Conservation (phyloP, 1,140 invertebrate genomes). For the Drosophila athabasca region DNA sequence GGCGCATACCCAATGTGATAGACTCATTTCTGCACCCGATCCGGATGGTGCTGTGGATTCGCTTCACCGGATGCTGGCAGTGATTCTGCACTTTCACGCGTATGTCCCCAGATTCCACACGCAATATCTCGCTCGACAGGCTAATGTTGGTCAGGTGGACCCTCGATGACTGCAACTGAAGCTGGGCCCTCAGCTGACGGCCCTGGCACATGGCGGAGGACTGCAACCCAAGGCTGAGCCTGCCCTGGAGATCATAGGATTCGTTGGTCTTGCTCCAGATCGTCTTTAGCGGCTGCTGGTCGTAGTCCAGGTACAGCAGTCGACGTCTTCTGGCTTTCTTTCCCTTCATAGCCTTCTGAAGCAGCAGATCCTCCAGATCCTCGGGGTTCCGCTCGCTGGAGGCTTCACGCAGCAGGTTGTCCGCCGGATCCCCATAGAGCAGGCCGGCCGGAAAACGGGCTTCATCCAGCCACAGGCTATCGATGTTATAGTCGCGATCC, state of each 20-base stretch:
- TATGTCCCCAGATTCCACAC: not conserved
- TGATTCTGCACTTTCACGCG: constrained; percentile 58
- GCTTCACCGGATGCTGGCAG: constrained; percentile 35
- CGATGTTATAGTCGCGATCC: constrained; percentile 68
- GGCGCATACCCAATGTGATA: constrained; percentile 54
- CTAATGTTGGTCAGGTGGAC: constrained; percentile 47
- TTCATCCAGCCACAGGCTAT: constrained; percentile 62
- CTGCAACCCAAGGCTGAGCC: not conserved
- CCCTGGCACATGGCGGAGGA: constrained; percentile 31
- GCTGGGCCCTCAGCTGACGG: constrained; percentile 29
- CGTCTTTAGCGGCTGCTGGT: constrained; percentile 3
- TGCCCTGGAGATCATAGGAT: constrained; percentile 6
- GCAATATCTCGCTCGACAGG: constrained; percentile 13
- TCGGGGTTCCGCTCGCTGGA: too few relatives aligned
- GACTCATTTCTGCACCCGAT: constrained; percentile 44
- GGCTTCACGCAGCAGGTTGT: not conserved
- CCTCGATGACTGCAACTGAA: constrained; percentile 1
- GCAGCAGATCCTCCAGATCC: constrained; percentile 6
- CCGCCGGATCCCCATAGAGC: not conserved
- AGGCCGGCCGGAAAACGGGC: constrained; percentile 59
- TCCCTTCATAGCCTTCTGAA: not conserved
- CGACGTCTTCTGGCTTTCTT: constrained; percentile 10
- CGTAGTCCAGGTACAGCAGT: constrained; percentile 67
- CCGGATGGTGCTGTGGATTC: constrained; percentile 55
- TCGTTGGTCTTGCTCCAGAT: constrained; percentile 24